Conservation (phyloP, 1,140 invertebrate genomes). For the Dendroctonus ponderosae region DNA sequence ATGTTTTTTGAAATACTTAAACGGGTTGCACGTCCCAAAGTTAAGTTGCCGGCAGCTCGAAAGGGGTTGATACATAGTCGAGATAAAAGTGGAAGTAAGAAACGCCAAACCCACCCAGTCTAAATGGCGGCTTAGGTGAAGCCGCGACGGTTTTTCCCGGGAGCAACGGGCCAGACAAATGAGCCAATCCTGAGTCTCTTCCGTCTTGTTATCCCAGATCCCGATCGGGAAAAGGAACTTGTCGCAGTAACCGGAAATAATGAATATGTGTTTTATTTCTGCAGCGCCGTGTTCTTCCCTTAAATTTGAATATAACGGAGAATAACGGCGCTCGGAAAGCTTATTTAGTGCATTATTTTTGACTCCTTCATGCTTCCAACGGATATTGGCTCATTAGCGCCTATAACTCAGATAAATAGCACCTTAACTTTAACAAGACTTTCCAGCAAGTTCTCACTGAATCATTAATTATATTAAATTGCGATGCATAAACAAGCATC, state of each 20-base stretch:
- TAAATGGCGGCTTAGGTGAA: constrained; percentile 21
- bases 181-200: constrained; percentile 21
- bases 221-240: constrained; percentile 23
- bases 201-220: constrained; percentile 21
- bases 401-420: not conserved
- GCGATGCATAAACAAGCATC: too few relatives aligned
- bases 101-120: constrained; percentile 13
- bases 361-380: not conserved
- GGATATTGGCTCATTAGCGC: not conserved
- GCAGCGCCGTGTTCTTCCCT: constrained; percentile 12
- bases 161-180: constrained; percentile 14
- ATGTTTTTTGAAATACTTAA: too few relatives aligned
- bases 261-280: constrained; percentile 23
- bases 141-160: constrained; percentile 20
- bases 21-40: too few relatives aligned
- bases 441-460: too few relatives aligned
- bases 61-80: constrained; percentile 13
- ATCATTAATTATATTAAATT: too few relatives aligned
- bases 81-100: constrained; percentile 21
- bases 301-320: constrained; percentile 11
- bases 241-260: constrained; percentile 21
- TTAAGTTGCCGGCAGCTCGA: too few relatives aligned
- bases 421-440: too few relatives aligned
- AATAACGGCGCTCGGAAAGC: constrained; percentile 1
- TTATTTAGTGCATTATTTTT: not conserved